Conservation (phyloP, 2,888 invertebrate genomes). For the Andrena dorsata region DNA sequence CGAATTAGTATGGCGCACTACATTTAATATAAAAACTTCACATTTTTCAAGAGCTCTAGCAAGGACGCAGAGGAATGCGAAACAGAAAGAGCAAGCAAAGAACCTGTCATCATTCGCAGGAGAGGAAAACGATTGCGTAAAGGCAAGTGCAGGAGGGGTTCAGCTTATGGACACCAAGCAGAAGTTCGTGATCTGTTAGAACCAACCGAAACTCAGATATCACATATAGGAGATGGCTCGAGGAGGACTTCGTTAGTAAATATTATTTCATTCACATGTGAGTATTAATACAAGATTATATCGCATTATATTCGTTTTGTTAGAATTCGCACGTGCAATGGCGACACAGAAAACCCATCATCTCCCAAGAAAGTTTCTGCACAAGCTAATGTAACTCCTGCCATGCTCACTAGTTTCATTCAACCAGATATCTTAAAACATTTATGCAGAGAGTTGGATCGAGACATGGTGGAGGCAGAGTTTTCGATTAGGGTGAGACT, state of each 20-base stretch:
- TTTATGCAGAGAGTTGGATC: constrained; percentile 89
- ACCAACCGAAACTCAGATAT: constrained; percentile 88
- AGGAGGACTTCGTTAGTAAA: constrained; percentile 77
- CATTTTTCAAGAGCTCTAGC: constrained; percentile 38
- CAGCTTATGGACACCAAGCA: constrained; percentile 82
- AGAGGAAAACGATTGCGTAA: constrained; percentile 81
- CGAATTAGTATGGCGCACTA: not conserved
- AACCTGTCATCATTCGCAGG: constrained; percentile 61
- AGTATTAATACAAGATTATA: not conserved
- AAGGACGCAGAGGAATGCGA: constrained; percentile 25
- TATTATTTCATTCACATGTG: not conserved
- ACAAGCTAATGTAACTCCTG: not conserved
- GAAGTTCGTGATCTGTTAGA: constrained; percentile 86
- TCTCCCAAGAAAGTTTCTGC: constrained; percentile 47
- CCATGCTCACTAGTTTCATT: constrained; percentile 84
- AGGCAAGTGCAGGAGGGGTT: constrained; percentile 80
- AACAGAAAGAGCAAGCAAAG: constrained; percentile 38
- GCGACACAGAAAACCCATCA: constrained; percentile 26
- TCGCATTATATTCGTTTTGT: not conserved
- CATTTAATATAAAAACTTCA: not conserved
- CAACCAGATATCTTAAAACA: constrained; percentile 88
- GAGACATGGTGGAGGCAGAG: constrained; percentile 89
- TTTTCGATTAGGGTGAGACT: constrained; percentile 88
- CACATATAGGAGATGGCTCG: constrained; percentile 85
- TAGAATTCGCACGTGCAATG: constrained; percentile 49